Percentiles rank a stretch among this genome's conserved stretches.
These are phyloP conservation scores for Atopsyche davidsoni DNA, from an alignment of 1,140 invertebrate genomes.

Conservation along the genomic window DNA sequence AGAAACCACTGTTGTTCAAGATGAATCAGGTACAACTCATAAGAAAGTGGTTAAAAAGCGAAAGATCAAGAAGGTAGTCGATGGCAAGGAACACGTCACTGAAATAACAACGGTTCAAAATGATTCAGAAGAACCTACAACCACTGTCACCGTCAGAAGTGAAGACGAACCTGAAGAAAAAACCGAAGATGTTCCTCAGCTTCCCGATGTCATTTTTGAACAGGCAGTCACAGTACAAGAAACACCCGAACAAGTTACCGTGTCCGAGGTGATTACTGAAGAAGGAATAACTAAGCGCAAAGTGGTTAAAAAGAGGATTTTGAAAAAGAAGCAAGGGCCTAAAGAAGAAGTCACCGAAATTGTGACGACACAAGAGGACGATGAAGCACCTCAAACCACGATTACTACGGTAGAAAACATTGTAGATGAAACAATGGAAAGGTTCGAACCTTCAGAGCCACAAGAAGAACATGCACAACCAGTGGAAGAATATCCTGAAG, in stretches of 20 bases:
- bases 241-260: conserved; percentile 30
- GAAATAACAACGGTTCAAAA: conserved; percentile 36
- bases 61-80: conserved; percentile 35
- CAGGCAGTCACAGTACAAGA: conserved; percentile 23
- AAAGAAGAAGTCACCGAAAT: conserved; percentile 34
- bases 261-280: conserved; percentile 15
- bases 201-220: conserved; percentile 15
- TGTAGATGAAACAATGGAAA: conserved; percentile 13
- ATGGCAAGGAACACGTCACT: conserved; percentile 35
- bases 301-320: conserved; percentile 31
- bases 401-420: conserved; percentile 27
- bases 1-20: conserved; percentile 9
- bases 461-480: background rate
- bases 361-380: conserved; percentile 27
- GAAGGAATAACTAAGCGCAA: conserved; percentile 18
- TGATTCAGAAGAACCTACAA: conserved; percentile 16
- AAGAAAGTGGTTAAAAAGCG: conserved; percentile 33
- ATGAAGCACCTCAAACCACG: conserved; percentile 29
- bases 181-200: conserved; percentile 9
- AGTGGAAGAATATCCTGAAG: conserved; percentile 19
- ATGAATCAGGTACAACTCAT: conserved; percentile 29
- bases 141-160: conserved; percentile 7
- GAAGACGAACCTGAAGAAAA: conserved; percentile 10
- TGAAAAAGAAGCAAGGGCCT: conserved; percentile 34
- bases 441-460: background rate